phyloP scores from a whole-genome alignment of 1,140 invertebrate species.

The Calliphora vicina region DNA sequence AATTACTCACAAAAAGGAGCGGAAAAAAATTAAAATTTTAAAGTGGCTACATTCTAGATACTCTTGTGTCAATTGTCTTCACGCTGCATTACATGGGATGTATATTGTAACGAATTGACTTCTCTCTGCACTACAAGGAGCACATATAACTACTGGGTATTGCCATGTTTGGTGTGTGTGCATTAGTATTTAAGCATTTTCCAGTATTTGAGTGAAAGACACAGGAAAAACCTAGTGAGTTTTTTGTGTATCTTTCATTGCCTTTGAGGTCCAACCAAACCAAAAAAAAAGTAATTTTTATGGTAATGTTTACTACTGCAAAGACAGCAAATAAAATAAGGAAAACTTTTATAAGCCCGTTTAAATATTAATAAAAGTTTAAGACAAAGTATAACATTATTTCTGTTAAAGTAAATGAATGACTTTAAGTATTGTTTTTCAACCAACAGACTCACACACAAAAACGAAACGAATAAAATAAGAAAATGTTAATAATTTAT shows the following conservation, averaged over 20 bases:
- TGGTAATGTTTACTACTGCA: background rate
- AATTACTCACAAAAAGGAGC: too few relatives aligned
- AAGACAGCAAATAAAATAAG: background rate
- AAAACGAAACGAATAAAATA: background rate
- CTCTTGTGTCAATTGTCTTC: too few relatives aligned
- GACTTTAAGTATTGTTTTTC: background rate
- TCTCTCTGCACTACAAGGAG: too few relatives aligned
- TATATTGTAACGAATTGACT: too few relatives aligned
- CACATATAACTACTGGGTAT: too few relatives aligned
- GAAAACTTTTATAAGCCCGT: conserved; percentile 18
- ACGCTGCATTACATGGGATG: too few relatives aligned
- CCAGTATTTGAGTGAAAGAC: too few relatives aligned
- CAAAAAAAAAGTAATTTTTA: conserved; percentile 7
- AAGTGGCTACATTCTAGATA: too few relatives aligned
- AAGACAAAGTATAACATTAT: conserved; percentile 21
- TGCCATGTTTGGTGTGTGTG: too few relatives aligned
- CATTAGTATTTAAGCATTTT: too few relatives aligned
- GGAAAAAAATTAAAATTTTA: too few relatives aligned
- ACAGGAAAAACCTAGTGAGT: too few relatives aligned
- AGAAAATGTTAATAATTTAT: conserved; percentile 5
- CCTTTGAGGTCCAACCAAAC: background rate
- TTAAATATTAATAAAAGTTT: conserved; percentile 30
- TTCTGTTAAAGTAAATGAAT: conserved; percentile 10
- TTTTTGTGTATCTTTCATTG: background rate
- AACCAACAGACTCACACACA: background rate